These are phyloP conservation scores for Yponomeuta plumbellus DNA, from an alignment of 2,888 invertebrate species.

Conservation along the genomic window DNA sequence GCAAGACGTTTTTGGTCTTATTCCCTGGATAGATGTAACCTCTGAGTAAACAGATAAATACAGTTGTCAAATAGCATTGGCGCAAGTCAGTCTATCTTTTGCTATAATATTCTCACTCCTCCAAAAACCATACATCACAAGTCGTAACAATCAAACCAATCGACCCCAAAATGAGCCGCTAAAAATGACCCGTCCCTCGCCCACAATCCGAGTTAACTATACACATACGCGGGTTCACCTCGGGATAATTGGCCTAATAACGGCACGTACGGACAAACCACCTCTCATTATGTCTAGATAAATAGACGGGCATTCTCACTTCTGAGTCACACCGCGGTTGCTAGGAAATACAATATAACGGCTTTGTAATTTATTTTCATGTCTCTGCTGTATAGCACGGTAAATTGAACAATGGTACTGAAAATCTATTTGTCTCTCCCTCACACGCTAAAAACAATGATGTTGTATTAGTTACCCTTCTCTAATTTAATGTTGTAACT, in stretches of 20 bases:
- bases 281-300: constrained; percentile 26
- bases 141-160: neutral
- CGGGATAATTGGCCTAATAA: constrained; percentile 44
- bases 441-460: too few species aligned
- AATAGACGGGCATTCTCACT: constrained; percentile 8
- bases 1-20: too few species aligned
- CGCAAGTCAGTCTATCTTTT: too few species aligned
- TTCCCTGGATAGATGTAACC: too few species aligned
- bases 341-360: neutral
- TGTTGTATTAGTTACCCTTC: too few species aligned
- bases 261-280: constrained; percentile 35
- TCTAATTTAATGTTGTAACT: too few species aligned
- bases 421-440: too few species aligned
- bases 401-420: too few species aligned
- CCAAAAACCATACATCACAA: neutral
- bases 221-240: constrained; percentile 23
- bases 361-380: too few species aligned
- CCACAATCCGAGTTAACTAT: constrained; percentile 8
- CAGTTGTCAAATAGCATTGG: too few species aligned
- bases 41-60: too few species aligned
- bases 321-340: constrained; percentile 3
- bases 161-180: constrained; percentile 16
- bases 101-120: neutral
- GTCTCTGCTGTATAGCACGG: too few species aligned
- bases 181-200: constrained; percentile 11